phyloP scores from a whole-genome alignment of 2,888 invertebrate species.

The Eucera pruinosa region DNA sequence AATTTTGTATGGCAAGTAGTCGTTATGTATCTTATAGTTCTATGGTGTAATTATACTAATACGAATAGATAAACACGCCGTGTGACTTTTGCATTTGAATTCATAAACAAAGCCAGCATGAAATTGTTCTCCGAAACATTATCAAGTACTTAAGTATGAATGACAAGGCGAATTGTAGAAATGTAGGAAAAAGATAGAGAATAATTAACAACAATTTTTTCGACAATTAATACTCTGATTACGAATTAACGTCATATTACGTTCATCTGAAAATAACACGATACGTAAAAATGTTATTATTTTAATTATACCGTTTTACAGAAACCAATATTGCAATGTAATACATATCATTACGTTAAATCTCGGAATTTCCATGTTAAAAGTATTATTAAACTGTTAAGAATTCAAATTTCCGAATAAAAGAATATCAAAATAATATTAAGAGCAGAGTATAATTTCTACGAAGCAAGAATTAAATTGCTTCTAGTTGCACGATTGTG shows the following conservation, averaged over 20 bases:
- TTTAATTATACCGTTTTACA: not conserved
- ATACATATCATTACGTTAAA: too few relatives aligned
- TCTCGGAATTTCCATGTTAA: too few relatives aligned
- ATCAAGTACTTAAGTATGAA: not conserved
- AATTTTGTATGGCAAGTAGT: too few relatives aligned
- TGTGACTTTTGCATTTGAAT: constrained; percentile 25
- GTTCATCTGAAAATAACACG: not conserved
- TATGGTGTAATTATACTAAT: not conserved
- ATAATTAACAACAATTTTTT: constrained; percentile 10
- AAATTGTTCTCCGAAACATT: not conserved
- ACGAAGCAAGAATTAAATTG: not conserved
- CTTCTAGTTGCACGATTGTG: not conserved
- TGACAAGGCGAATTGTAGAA: constrained; percentile 1
- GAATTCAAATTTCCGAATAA: too few relatives aligned
- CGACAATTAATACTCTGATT: not conserved
- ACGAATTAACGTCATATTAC: not conserved
- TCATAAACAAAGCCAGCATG: constrained; percentile 3
- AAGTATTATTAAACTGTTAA: too few relatives aligned
- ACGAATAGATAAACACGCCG: not conserved
- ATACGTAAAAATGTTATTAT: not conserved
- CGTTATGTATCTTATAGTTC: too few relatives aligned
- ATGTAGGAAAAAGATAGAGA: not conserved
- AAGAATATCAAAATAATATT: not conserved
- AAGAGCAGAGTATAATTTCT: too few relatives aligned
- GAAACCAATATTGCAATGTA: not conserved